A percentile compares a stretch with the other conserved stretches of the same genome.
Conservation (phyloP, 92 coral and sea anemone genomes). For the Blastomussa wellsi region DNA sequence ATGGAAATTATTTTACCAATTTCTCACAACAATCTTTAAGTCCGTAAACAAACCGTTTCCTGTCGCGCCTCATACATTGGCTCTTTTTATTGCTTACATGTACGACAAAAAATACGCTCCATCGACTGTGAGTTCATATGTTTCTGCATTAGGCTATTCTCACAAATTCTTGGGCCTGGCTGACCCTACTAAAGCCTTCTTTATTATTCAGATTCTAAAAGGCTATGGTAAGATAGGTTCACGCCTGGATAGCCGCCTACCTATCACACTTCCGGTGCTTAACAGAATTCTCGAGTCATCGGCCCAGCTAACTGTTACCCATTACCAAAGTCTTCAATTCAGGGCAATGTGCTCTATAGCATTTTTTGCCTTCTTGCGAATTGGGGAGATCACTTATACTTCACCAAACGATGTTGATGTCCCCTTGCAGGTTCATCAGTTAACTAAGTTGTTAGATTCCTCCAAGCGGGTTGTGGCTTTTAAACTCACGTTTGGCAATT, state of each 20-base stretch:
- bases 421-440: conserved; percentile 36
- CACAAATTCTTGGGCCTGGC: conserved; percentile 49
- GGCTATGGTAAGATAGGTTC: conserved; percentile 53
- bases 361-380: conserved; percentile 39
- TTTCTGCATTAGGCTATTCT: conserved; percentile 62
- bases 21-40: background rate
- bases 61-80: conserved; percentile 42
- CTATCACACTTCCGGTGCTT: conserved; percentile 48
- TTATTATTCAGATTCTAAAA: conserved; percentile 56
- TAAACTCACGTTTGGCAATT: conserved; percentile 20
- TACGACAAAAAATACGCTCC: conserved; percentile 42
- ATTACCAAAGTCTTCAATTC: conserved; percentile 22
- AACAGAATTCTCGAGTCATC: conserved; percentile 12
- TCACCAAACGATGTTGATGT: background rate
- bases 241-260: conserved; percentile 39
- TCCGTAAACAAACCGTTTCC: conserved; percentile 18
- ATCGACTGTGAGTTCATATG: conserved; percentile 53
- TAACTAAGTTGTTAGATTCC: conserved; percentile 7
- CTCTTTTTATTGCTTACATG: conserved; percentile 56
- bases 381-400: conserved; percentile 39
- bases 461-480: conserved; percentile 20
- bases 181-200: conserved; percentile 60
- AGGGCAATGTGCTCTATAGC: conserved; percentile 51
- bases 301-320: background rate
- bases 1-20: conserved; percentile 45